Evolutionary conservation across 2,888 invertebrate genomes (phyloP), one percentile per base, ranked within the genome.

Genomic region (Eristalinus aeneus): DNA sequence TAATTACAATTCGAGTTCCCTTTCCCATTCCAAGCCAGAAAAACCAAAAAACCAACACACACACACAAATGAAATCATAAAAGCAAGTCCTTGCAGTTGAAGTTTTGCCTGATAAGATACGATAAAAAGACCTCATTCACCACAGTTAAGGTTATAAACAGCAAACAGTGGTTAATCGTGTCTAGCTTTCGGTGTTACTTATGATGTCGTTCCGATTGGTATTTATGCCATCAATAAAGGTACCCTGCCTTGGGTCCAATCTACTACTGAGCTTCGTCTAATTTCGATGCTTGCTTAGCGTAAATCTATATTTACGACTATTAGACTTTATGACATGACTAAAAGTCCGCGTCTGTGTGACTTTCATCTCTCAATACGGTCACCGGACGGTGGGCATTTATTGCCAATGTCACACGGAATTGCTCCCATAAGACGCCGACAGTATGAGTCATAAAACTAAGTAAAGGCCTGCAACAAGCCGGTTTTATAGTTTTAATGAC

Each of bases 231-330:
- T 82, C 86, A 86, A 86, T 86, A 86, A 86, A 86, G 86, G 86
- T 86, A 74, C 61, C 68, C 73, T 64, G 56, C 72, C 12, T 75
- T 6, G 11, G 58, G 58, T 67, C 74, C 20, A 36, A 11, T 46
- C 36, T 31, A 63, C 65, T 34, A 12, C 31, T 11, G 31, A n/a
- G 36, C 12, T 60, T 61, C 36, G 63, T 61, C 80, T 76, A 75
- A 85, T 81, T 77, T 77, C 82, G 77, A 71, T 78, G 82, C 56
- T 82, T 74, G 69, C 78, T 86, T 78, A 77, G 61, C 86, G 86
- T 82, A 90, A 90, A 90, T 90, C 90, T 90, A 90, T 90, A 90
- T 90, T 90, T 90, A 91, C 91, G 91, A 90, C 91, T 91, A 90
- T 90, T 90, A 90, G 91, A 90, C 90, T 90, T 90, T 90, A 91